Percentiles rank a stretch among this genome's conserved stretches.
phyloP scores from a whole-genome alignment of 37 sponge, comb jelly and placozoan genomes.

The Chondrilla cf. caribensis region DNA sequence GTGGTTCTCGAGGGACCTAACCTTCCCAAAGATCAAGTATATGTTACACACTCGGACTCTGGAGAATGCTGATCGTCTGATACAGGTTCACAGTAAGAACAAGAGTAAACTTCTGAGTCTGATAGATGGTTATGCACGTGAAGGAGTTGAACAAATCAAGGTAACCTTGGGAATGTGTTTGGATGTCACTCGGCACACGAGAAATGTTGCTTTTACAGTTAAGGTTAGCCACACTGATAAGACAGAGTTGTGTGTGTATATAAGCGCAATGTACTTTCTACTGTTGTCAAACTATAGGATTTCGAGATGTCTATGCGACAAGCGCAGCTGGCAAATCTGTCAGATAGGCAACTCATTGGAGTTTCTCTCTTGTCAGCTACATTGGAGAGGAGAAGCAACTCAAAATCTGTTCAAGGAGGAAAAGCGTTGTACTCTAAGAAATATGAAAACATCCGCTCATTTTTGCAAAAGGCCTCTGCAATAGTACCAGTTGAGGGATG shows the following conservation, averaged over 20 bases:
- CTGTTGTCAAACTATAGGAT: no score
- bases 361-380: conserved; percentile 1
- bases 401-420: background rate
- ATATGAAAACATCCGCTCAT: background rate
- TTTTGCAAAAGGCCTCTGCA: background rate
- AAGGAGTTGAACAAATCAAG: background rate
- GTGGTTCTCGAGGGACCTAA: conserved; percentile 16
- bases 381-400: background rate
- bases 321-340: background rate
- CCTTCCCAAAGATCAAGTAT: background rate
- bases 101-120: background rate
- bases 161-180: background rate
- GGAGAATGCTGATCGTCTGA: conserved; percentile 6
- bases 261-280: no score
- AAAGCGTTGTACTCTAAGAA: background rate
- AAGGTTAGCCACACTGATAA: no score
- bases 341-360: background rate
- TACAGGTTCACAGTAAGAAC: background rate
- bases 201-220: background rate
- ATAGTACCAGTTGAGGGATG: conserved; percentile 30
- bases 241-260: no score
- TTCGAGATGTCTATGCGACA: conserved; percentile 7
- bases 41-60: background rate
- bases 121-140: background rate
- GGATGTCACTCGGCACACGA: background rate